Base-by-base conservation (phyloP, 1,140 invertebrate species). In the Formica selysi region DNA sequence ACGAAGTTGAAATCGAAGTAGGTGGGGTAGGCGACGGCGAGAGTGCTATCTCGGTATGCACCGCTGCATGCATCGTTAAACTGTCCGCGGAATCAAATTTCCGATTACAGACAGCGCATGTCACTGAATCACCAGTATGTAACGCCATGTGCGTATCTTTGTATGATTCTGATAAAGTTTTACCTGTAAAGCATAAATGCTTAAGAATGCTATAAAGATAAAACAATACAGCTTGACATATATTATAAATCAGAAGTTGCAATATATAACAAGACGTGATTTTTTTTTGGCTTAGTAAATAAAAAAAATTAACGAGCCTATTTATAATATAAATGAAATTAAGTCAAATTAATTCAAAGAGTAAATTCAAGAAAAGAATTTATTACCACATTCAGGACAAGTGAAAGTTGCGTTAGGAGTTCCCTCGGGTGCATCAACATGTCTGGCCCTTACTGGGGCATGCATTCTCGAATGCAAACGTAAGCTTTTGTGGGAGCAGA, bases 391-490 rank as follows among this genome's bases (percentile, higher is more conserved):
- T 80, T 95, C 95, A 10, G 80, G 86, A 59, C 95, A 95, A 0
- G 91, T 93, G 41, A 95, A 95, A 4, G 92, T 94, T 1, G 91
- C 91, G 41, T 91, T 93, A 41, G 92, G 89, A 3, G 92, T 93
- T 36, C 95, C 95, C 54, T 95, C 96, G 13, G 96, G 95, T 16
- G 96, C 95, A 26, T 96, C 94, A 0, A 96, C 95, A 67, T 96
- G 94, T 90, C 97, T 96, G 81, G 94, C 95, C 91, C 96, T 96
- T 1, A 97, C 93, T 1, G 96, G 96, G 32, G 96, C 96, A 87
- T 97, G 97, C 96, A 97, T 97, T 67, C 97, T 95, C 86, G 96
- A 96, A 91, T 97, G 97, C 36, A 97, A 93, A 87, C 96, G 95
- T n/a, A 97, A 91, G 51, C 96, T 96, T 93, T 97, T 97, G 67